Percentiles rank a stretch among this genome's conserved stretches.
phyloP scores from a whole-genome alignment of 2,888 invertebrate genomes.

The Apamea sordens region DNA sequence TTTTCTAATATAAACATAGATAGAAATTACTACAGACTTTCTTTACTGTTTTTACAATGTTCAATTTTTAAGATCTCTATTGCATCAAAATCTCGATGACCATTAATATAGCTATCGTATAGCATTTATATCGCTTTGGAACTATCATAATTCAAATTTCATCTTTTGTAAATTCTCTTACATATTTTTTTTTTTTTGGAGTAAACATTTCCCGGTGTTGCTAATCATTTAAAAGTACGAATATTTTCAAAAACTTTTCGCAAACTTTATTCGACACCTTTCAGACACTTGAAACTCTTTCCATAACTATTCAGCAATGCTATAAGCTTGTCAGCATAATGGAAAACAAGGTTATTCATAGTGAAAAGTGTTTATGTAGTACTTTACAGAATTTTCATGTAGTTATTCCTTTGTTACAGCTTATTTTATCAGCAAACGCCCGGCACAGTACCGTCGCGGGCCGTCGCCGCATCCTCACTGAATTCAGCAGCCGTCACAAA shows the following conservation, averaged over 20 bases:
- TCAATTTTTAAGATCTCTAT: neutral
- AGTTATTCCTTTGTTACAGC: constrained; percentile 52
- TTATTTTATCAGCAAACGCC: constrained; percentile 58
- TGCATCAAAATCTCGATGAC: neutral
- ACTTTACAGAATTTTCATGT: constrained; percentile 23
- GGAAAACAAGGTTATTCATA: constrained; percentile 19
- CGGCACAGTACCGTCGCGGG: constrained; percentile 81
- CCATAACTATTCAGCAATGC: constrained; percentile 7
- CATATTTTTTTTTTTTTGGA: neutral
- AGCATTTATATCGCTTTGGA: neutral
- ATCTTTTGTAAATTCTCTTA: neutral
- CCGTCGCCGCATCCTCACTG: constrained; percentile 84
- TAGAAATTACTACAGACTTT: neutral
- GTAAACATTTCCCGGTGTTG: neutral
- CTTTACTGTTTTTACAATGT: neutral
- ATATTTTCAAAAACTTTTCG: constrained; percentile 30
- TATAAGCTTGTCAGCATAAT: neutral
- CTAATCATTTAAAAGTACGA: neutral
- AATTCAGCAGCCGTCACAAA: constrained; percentile 77
- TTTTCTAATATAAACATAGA: neutral
- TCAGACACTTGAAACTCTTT: constrained; percentile 27
- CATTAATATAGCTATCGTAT: neutral
- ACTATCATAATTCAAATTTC: neutral
- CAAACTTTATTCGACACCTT: constrained; percentile 33
- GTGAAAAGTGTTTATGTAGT: constrained; percentile 33